Evolutionary conservation across 2,113 vertebrate species (phyloP).

Genomic region (Cairina moschata): DNA sequence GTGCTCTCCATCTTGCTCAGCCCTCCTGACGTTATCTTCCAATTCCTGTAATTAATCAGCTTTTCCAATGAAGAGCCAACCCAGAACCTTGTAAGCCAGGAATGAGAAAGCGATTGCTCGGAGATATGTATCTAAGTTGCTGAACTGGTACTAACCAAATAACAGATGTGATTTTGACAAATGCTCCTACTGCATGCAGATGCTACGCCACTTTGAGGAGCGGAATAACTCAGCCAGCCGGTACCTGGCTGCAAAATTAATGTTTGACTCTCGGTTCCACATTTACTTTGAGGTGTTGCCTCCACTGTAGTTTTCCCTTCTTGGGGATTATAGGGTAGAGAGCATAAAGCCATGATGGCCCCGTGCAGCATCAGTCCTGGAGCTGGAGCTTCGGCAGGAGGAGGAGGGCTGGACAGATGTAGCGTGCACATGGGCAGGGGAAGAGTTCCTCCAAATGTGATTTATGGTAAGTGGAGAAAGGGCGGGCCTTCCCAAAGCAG

Average conservation of each 20-base stretch:
- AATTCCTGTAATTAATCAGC: background rate
- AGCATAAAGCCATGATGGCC: rapidly evolving
- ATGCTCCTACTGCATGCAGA: background rate
- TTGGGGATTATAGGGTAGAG: rapidly evolving
- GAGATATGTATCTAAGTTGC: constrained; percentile 17
- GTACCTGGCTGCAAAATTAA: background rate
- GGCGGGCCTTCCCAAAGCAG: constrained; percentile 53
- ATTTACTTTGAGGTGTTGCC: background rate
- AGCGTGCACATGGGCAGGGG: background rate
- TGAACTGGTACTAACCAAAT: constrained; percentile 14
- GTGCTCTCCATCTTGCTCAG: background rate
- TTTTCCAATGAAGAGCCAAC: background rate
- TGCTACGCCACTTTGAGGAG: background rate
- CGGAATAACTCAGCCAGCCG: background rate
- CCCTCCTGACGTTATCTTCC: background rate
- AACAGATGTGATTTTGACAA: constrained; percentile 29
- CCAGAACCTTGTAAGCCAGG: background rate
- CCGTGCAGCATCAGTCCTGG: background rate
- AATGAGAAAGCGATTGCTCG: background rate
- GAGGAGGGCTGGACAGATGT: background rate
- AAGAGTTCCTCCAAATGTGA: constrained; percentile 42
- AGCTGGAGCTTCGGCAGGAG: background rate
- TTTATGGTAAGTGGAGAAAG: constrained; percentile 60
- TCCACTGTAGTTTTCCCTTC: background rate
- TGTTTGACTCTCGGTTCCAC: background rate